Conservation (phyloP, 2,797 vertebrate genomes). For the Chelmon rostratus region DNA sequence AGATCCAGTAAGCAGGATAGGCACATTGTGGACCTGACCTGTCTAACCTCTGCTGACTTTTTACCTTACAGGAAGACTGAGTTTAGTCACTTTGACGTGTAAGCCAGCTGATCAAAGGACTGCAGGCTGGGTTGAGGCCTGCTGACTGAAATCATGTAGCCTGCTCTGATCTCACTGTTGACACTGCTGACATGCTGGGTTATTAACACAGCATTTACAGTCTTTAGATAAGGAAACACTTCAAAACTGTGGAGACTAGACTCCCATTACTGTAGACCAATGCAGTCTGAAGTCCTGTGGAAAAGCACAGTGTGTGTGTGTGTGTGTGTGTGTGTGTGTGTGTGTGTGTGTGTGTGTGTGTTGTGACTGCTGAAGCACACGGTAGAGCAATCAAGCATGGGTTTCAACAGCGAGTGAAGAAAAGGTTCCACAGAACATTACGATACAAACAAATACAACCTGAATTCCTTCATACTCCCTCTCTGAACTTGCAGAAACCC, state of each 20-base stretch:
- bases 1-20: neutral
- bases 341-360: neutral
- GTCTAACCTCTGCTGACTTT: neutral
- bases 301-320: neutral
- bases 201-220: constrained; percentile 18
- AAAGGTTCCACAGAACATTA: constrained; percentile 8
- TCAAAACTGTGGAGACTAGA: neutral
- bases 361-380: neutral
- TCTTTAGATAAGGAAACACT: neutral
- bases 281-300: constrained; percentile 1
- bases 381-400: constrained; percentile 15
- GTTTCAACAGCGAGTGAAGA: neutral
- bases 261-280: neutral
- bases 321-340: constrained; percentile 3
- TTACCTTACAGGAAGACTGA: neutral
- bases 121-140: neutral
- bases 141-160: constrained; percentile 7
- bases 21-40: neutral
- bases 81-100: neutral
- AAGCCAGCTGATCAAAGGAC: neutral
- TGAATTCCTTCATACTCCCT: neutral
- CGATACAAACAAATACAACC: constrained; percentile 29
- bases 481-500: neutral
- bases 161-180: constrained; percentile 18
- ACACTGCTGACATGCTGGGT: neutral